phyloP scores from a whole-genome alignment of 2,888 invertebrate species.

The Carterocephalus palaemon region DNA sequence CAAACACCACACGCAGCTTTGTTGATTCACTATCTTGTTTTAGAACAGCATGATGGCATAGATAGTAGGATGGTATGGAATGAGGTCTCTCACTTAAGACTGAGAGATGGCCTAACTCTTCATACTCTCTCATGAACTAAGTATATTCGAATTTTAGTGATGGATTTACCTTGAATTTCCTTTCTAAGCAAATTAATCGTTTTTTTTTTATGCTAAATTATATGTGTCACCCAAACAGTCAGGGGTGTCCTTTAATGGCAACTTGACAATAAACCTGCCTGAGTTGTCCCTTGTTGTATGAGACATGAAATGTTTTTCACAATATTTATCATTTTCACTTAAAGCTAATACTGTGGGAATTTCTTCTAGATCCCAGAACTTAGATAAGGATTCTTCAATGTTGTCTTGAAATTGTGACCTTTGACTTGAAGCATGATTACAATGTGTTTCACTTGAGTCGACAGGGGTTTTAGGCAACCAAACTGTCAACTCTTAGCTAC shows the following conservation, averaged over 20 bases:
- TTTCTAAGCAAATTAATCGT: slow-evolving; percentile 25
- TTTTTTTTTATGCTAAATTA: slow-evolving; percentile 14
- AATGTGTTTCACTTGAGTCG: too few relatives aligned
- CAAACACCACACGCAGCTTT: slow-evolving; percentile 34
- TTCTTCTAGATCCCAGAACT: slow-evolving; percentile 20
- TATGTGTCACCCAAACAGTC: slow-evolving; percentile 24
- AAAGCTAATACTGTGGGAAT: neutral
- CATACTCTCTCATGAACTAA: slow-evolving; percentile 21
- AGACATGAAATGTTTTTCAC: slow-evolving; percentile 23
- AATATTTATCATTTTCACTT: slow-evolving; percentile 21
- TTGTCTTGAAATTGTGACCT: too few relatives aligned
- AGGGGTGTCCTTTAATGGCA: slow-evolving; percentile 21
- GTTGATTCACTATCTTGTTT: slow-evolving; percentile 31
- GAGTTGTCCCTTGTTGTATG: slow-evolving; percentile 9
- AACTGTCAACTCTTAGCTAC: too few relatives aligned
- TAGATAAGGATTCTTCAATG: too few relatives aligned
- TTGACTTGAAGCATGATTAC: too few relatives aligned
- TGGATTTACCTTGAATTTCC: slow-evolving; percentile 14
- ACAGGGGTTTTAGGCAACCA: too few relatives aligned
- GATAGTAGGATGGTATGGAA: slow-evolving; percentile 20
- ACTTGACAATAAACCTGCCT: slow-evolving; percentile 23
- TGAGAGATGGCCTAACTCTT: slow-evolving; percentile 22
- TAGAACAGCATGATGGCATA: slow-evolving; percentile 31
- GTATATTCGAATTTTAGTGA: slow-evolving; percentile 18
- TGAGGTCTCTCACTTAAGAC: neutral